Base-by-base conservation (phyloP, 2,797 vertebrate genomes). In the Girardinus metallicus region DNA sequence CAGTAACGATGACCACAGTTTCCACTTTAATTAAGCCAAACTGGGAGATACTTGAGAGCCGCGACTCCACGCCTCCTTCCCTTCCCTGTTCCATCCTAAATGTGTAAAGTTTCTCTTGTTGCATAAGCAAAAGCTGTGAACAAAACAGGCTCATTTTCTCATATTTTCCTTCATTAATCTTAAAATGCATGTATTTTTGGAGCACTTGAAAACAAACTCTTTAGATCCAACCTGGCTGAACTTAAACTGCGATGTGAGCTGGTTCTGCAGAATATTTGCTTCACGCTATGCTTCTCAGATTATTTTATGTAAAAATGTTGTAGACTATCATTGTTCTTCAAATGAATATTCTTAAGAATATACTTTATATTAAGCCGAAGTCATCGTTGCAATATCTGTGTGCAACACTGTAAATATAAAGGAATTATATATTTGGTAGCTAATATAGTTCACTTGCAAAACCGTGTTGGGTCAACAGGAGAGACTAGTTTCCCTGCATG, bases 11-110 rank as follows among this genome's bases (percentile, higher is more conserved):
- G 68, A 84, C 80, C 78, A 26, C 77, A 39, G 77, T 85, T n/a
- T 71, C 66, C 12, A 2, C 83, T 90, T 89, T 74, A 86, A 83
- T 93, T 84, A 80, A 80, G 72, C 36, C 71, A 9, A 80, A 80
- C 73, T 80, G 80, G 74, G 21, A 8, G 78, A 83, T 79, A 82
- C 85, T 82, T 81, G 84, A 88, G 85, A 87, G 71, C 80, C 16
- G 76, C 74, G 72, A 85, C 87, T 81, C 75, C 80, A 87, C 85
- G 23, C 75, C 43, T 55, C 44, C 66, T 75, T 79, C 68, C 12
- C 0, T 29, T 26, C 70, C 70, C 3, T 53, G 73, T 57, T 73
- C 78, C 49, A 44, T 2, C 55, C 26, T 11, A 57, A 75, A 80
- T 71, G 64, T 66, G 23, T 55, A 64, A 18, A 11, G 85, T 76